Percentiles rank a stretch among this genome's conserved stretches.
These are phyloP conservation scores for Perca fluviatilis DNA, from an alignment of 2,113 vertebrate species.

Conservation along the genomic window DNA sequence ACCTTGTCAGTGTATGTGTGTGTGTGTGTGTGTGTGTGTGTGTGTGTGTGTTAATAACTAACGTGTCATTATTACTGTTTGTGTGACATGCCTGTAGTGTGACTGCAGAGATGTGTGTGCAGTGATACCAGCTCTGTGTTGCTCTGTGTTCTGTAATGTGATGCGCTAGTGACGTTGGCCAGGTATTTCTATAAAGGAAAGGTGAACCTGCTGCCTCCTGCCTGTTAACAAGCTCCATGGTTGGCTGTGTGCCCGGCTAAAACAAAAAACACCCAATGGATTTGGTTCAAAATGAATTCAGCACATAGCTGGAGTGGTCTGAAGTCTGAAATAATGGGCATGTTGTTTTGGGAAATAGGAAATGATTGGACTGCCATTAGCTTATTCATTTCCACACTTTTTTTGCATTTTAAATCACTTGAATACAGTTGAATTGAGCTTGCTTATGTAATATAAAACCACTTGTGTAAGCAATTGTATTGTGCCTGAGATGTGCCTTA, in stretches of 20 bases:
- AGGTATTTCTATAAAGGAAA: constrained; percentile 27
- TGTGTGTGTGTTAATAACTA: not conserved
- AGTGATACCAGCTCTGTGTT: not conserved
- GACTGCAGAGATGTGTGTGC: constrained; percentile 4
- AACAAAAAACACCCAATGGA: not conserved
- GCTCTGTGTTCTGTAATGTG: constrained; percentile 34
- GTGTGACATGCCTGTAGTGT: not conserved
- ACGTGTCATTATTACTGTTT: not conserved
- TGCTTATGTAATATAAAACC: not conserved
- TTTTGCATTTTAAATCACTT: not conserved
- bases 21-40: not conserved
- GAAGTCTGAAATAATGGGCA: not conserved
- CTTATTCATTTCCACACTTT: not conserved
- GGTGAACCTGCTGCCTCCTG: constrained; percentile 37
- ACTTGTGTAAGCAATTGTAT: not conserved
- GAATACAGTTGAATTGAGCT: not conserved
- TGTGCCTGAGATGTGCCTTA: not conserved
- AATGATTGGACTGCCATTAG: not conserved
- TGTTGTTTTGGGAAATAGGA: too few relatives aligned
- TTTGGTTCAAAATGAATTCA: too few relatives aligned
- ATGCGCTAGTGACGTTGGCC: constrained; percentile 39
- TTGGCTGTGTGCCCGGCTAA: not conserved
- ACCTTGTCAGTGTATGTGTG: not conserved
- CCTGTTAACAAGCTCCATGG: constrained; percentile 26
- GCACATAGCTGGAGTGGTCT: not conserved